Percentiles rank a stretch among this genome's conserved stretches.
Conservation (phyloP, 2,797 vertebrate genomes). For the Pseudomugil tenellus region DNA sequence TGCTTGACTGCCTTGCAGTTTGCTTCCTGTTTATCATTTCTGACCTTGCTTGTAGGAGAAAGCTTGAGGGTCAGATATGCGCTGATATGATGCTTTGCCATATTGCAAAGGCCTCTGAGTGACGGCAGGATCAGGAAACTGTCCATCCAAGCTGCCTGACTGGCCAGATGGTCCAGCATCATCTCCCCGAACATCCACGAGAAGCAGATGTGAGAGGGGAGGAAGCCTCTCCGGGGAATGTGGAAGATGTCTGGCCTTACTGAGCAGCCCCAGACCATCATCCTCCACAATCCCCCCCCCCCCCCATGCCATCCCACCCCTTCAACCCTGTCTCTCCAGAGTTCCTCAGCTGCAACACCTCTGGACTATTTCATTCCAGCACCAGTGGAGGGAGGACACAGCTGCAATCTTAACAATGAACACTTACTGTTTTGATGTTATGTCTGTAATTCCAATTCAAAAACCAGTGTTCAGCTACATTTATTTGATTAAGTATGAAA, state of each 20-base stretch:
- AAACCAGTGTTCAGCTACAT: neutral
- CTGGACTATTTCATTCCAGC: conserved; percentile 55
- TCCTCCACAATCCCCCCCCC: conserved; percentile 28
- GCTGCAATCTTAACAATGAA: conserved; percentile 33
- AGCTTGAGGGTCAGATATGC: conserved; percentile 74
- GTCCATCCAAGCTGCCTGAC: conserved; percentile 57
- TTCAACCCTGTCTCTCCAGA: conserved; percentile 50
- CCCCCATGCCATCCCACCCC: conserved; percentile 13
- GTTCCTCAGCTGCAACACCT: conserved; percentile 62
- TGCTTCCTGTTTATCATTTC: conserved; percentile 61
- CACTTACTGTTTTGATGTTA: conserved; percentile 15
- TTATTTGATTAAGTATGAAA: conserved; percentile 24
- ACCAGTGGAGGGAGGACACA: conserved; percentile 58
- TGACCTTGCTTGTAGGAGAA: conserved; percentile 78
- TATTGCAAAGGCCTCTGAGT: conserved; percentile 72
- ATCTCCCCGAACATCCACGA: conserved; percentile 68
- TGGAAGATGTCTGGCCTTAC: conserved; percentile 66
- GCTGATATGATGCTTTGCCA: conserved; percentile 79
- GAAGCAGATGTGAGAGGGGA: conserved; percentile 81
- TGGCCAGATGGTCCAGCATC: conserved; percentile 80
- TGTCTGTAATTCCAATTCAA: neutral
- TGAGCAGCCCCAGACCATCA: conserved; percentile 54
- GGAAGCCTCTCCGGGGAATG: conserved; percentile 69
- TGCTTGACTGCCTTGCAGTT: conserved; percentile 58
- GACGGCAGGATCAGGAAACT: conserved; percentile 61